A percentile compares a stretch with the other conserved stretches of the same genome.
Conservation (phyloP, 1,140 invertebrate species). For the Scaptomyza hsui region DNA sequence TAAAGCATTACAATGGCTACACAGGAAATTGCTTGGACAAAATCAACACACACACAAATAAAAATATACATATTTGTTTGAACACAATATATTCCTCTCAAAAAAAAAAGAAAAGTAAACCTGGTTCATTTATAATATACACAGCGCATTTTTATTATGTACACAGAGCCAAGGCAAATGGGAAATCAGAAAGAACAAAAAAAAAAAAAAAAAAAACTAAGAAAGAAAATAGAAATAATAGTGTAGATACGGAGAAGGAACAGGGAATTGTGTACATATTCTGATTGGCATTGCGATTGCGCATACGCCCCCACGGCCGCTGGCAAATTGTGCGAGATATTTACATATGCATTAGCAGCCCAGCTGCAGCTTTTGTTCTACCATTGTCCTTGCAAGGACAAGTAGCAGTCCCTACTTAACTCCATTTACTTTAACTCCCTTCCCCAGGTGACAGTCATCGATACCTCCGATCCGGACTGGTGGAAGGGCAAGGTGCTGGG, state of each 20-base stretch:
- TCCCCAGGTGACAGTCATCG: slow-evolving; percentile 92
- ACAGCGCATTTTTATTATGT: slow-evolving; percentile 50
- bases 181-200: neutral
- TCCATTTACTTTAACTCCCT: neutral
- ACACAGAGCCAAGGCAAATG: slow-evolving; percentile 26
- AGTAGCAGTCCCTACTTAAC: slow-evolving; percentile 9
- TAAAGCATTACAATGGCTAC: slow-evolving; percentile 26
- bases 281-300: slow-evolving; percentile 49
- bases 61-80: slow-evolving; percentile 21
- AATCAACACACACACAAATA: slow-evolving; percentile 21
- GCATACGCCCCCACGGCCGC: slow-evolving; percentile 30
- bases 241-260: slow-evolving; percentile 43
- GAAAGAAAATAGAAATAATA: slow-evolving; percentile 51
- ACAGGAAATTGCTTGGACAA: slow-evolving; percentile 53
- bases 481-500: slow-evolving; percentile 98
- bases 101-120: slow-evolving; percentile 35
- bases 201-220: neutral
- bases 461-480: slow-evolving; percentile 97
- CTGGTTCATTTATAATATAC: slow-evolving; percentile 70
- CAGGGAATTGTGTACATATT: slow-evolving; percentile 53
- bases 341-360: slow-evolving; percentile 46
- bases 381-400: slow-evolving; percentile 18
- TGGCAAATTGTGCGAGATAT: slow-evolving; percentile 30
- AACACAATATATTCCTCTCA: neutral
- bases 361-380: slow-evolving; percentile 13